Conservation (phyloP, 2,113 vertebrate species). For the Dipodomys stephensi region DNA sequence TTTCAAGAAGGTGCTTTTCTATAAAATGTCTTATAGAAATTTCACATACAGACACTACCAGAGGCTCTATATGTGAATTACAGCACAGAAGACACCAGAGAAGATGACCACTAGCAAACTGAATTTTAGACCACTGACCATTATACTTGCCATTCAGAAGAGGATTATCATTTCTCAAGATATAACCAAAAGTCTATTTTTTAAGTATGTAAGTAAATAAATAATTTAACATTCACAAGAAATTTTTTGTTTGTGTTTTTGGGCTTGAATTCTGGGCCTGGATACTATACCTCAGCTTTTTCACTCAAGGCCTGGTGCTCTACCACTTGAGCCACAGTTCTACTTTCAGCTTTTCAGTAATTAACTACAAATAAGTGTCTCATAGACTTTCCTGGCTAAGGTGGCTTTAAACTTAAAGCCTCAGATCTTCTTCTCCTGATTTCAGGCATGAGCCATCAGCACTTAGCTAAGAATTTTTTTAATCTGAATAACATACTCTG, state of each 20-base stretch:
- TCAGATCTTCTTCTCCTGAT: too few relatives aligned
- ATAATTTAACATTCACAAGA: background rate
- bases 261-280: too few relatives aligned
- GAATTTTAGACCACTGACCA: constrained; percentile 34
- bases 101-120: background rate
- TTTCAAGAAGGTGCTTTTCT: background rate
- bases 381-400: too few relatives aligned
- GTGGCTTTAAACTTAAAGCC: too few relatives aligned
- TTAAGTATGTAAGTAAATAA: background rate
- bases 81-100: constrained; percentile 10
- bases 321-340: too few relatives aligned
- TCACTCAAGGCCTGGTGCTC: too few relatives aligned
- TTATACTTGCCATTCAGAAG: background rate
- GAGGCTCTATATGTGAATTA: constrained; percentile 35
- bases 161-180: background rate
- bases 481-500: constrained; percentile 22
- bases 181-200: constrained; percentile 7
- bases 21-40: constrained; percentile 16
- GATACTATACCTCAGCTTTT: too few relatives aligned
- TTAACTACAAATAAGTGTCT: too few relatives aligned
- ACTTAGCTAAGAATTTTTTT: background rate
- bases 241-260: too few relatives aligned
- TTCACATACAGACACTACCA: background rate
- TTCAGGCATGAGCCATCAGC: too few relatives aligned
- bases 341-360: too few relatives aligned